Base-by-base conservation (phyloP, 2,888 invertebrate species). In the Hirtodrosophila duncani region DNA sequence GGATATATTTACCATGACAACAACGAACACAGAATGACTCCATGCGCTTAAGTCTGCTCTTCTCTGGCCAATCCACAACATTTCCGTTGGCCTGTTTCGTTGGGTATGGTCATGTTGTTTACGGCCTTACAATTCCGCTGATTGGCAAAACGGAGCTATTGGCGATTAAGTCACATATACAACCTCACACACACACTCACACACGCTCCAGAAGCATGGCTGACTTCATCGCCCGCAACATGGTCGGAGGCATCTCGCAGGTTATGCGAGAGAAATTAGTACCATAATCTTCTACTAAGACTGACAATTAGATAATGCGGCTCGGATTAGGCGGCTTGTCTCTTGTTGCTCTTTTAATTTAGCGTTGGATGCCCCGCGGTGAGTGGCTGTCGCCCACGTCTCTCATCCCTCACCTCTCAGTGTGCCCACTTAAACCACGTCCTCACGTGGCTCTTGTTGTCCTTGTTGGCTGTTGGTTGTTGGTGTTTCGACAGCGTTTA, bases 231-330 rank as follows among this genome's bases (percentile, higher is more conserved):
- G 18, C 26, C 8, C 9, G 24, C 13, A 26, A 33, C 20, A 29
- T 16, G 34, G 4, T 11, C 7, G 7, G 17, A 4, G 9, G 9
- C 3, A 8, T 26, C 3, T 17, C 24, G 46, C 48, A 56, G 56
- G 62, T 58, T 69, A 57, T 62, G 64, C 59, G 39, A 59, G 51
- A 53, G 71, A 72, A 72, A 72, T 72, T 70, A 79, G 72, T 72
- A 71, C 79, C 79, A 77, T 72, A 72, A 79, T 79, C 72, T 67
- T 65, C 52, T 55, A 24, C 61, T 79, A 72, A 79, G 79, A 71
- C 72, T 63, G 71, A 72, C 79, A 72, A 72, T 72, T 72, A 72
- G 79, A 79, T 72, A 79, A 72, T 72, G 68, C 79, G 55, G 50
- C 48, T 26, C 20, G 75, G 72, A 67, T 72, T 70, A 78, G 65